Base-by-base conservation (phyloP, 2,113 vertebrate genomes). In the Neolamprologus tretocephalus region DNA sequence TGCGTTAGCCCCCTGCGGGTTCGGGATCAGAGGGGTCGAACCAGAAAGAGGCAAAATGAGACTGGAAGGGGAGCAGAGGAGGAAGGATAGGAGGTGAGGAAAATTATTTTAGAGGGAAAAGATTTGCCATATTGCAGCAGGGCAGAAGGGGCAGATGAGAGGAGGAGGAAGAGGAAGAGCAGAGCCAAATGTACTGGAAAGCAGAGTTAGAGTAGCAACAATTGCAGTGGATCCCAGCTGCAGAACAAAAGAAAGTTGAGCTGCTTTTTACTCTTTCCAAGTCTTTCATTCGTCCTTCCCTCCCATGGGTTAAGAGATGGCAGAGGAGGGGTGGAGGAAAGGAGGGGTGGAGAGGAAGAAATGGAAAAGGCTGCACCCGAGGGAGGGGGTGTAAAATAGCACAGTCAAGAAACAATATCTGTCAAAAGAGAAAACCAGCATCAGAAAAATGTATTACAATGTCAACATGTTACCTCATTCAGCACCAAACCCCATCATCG, bases 1-100 rank as follows among this genome's bases (percentile, higher is more conserved):
- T 82, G 81, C 3, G 54, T 71, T 66, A 9, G 13, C 31, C 42
- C 87, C 87, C 66, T 2, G 6, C 12, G 82, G 87, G 31, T 54
- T 17, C 8, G 1, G 83, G 88, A 93, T 90, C 89, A 91, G 82
- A 92, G 87, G 84, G 81, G 83, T 87, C 53, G 58, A 80, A 71
- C 8, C 53, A 58, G 86, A 82, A 89, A 55, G 47, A 26, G 79
- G 73, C 16, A 0, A n/a, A 78, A 78, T 31, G 73, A 78, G 73
- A 78, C 23, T 5, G 42, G 42, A 75, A 75, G 16, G 2, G 23
- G 73, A 55, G 40, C 23, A 7, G 79, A 21, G 54, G 61, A 87
- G 53, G 23, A 57, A 57, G 49, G 26, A 37, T 35, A 61, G n/a
- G 28, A 81, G 61, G 47, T 35, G 23, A 84, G 26, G 81, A 75